A percentile compares a stretch with the other conserved stretches of the same genome.
Conservation (phyloP, 2,113 vertebrate genomes). For the Neomonachus schauinslandi region DNA sequence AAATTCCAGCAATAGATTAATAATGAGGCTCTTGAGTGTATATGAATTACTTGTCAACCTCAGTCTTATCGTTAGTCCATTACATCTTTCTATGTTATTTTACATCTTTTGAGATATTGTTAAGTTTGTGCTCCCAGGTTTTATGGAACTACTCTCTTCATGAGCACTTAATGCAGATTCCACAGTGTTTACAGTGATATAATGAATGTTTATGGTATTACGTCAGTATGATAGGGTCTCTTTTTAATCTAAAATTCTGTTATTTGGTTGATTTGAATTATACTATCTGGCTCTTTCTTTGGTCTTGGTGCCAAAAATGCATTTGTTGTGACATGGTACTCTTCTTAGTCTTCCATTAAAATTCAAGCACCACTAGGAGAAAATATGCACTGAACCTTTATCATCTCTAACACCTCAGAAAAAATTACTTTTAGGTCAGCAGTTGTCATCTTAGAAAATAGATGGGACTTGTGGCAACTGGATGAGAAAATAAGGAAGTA, state of each 20-base stretch:
- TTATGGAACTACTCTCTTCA: neutral
- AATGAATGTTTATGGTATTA: neutral
- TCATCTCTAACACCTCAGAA: neutral
- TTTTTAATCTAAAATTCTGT: neutral
- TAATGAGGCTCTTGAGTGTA: neutral
- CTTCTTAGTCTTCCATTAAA: constrained; percentile 40
- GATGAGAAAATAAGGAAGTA: neutral
- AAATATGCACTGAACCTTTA: neutral
- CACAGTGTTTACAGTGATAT: neutral
- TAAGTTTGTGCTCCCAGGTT: neutral
- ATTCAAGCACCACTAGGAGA: neutral
- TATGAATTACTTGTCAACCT: neutral
- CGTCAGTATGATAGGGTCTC: neutral
- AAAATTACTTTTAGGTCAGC: neutral
- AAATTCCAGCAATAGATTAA: neutral
- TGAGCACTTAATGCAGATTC: neutral
- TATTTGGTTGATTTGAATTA: neutral
- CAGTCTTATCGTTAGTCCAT: neutral
- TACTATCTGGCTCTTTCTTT: neutral
- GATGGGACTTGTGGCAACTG: neutral
- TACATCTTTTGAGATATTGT: neutral
- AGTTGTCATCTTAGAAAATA: constrained; percentile 32
- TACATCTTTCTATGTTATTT: neutral
- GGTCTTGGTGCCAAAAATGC: neutral
- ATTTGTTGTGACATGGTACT: neutral